Conservation (phyloP, 2,113 vertebrate genomes). For the Sinocyclocheilus anophthalmus region DNA sequence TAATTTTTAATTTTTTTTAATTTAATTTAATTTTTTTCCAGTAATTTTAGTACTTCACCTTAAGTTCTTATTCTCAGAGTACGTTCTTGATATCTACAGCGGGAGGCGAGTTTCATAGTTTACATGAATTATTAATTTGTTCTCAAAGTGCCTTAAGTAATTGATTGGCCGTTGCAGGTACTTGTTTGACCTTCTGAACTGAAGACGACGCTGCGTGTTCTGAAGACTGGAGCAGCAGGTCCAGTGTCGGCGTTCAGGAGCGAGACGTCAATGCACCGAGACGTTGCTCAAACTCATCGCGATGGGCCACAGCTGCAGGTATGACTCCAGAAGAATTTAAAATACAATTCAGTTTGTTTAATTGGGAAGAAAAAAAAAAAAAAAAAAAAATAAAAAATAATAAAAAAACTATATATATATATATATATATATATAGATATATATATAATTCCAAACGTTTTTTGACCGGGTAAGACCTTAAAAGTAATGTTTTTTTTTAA, state of each 20-base stretch:
- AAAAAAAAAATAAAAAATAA: too few species aligned
- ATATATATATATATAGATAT: too few species aligned
- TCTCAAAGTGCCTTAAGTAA: not conserved
- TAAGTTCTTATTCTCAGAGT: constrained; percentile 82
- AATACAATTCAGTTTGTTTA: too few species aligned
- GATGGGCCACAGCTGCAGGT: constrained; percentile 98
- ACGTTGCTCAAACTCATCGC: constrained; percentile 98
- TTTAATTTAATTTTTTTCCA: too few species aligned
- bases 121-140: not conserved
- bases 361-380: too few species aligned
- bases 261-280: constrained; percentile 94
- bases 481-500: too few species aligned
- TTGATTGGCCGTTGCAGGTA: constrained; percentile 73
- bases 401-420: too few species aligned
- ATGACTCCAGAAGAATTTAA: too few species aligned
- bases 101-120: constrained; percentile 77
- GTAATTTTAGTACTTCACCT: not conserved
- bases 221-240: constrained; percentile 98
- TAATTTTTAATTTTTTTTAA: too few species aligned
- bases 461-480: too few species aligned
- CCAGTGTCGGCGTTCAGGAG: constrained; percentile 96
- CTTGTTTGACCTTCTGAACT: constrained; percentile 95
- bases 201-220: constrained; percentile 92
- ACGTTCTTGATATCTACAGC: constrained; percentile 98
- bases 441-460: too few species aligned